Base-by-base conservation (phyloP, 2,797 vertebrate species). In the Manis pentadactyla region DNA sequence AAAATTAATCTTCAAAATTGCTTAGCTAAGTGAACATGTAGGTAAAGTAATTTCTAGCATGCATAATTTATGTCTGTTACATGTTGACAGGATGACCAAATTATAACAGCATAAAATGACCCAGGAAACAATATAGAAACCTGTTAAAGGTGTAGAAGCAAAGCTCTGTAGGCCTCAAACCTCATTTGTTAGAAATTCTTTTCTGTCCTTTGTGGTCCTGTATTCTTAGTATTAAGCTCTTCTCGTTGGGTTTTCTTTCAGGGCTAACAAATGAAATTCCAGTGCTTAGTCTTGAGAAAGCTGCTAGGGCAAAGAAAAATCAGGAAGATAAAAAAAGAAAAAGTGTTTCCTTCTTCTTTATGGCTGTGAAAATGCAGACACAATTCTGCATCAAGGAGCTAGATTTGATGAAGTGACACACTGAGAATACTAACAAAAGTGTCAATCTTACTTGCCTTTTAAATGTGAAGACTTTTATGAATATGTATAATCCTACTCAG, bases 361-460 rank as follows among this genome's bases (percentile, higher is more conserved):
- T 49, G 39, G 23, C 31, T 90, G 29, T 59, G 31, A 4, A 91
- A 95, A 77, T 59, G 55, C 49, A 51, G 57, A 73, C 5, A 59
- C 4, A 51, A 31, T 51, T 91, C 1, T 64, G 27, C 42, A 74
- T 39, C 46, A 61, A 74, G 18, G 2, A 59, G 7, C 53, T 57
- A 27, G 19, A 83, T 93, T 73, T 69, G 23, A 93, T 53, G 82
- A 94, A 84, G 27, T 42, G 17, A 31, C 71, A 39, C 83, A 93
- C 27, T 90, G 39, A 66, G 11, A 68, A 64, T 75, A 83, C 69
- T 93, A 90, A 92, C 78, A 88, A 92, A 90, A 39, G 9, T 27
- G 55, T 57, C 14, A 37, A 29, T 71, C 27, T 39, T 68, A 81
- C 59, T 73, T 0, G 17, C 11, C 39, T 87, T 87, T 59, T 69